Conservation (phyloP, 2,797 vertebrate genomes). For the Tadarida brasiliensis region DNA sequence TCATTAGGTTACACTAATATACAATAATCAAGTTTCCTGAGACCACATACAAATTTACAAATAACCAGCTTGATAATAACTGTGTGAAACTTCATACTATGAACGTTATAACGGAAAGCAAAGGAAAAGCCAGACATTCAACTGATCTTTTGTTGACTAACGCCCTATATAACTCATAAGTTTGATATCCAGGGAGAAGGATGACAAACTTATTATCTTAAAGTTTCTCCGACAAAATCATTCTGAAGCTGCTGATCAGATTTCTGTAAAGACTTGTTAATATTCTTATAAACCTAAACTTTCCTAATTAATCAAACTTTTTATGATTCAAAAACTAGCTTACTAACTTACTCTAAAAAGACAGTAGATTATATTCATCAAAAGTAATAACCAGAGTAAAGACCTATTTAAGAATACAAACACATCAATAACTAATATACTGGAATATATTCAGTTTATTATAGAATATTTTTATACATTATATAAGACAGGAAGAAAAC, state of each 20-base stretch:
- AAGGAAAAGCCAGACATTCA: not conserved
- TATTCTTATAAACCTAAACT: conserved; percentile 54
- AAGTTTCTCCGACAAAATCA: conserved; percentile 18
- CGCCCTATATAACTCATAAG: not conserved
- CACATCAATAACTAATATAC: not conserved
- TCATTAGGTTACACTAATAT: conserved; percentile 42
- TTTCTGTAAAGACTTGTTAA: conserved; percentile 48
- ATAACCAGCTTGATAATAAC: conserved; percentile 33
- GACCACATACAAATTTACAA: conserved; percentile 35
- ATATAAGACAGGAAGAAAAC: conserved; percentile 31
- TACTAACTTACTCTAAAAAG: conserved; percentile 60
- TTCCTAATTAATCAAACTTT: conserved; percentile 45
- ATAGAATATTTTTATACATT: conserved; percentile 10
- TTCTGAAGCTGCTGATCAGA: not conserved
- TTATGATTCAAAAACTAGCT: conserved; percentile 60
- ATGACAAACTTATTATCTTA: not conserved
- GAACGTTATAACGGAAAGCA: conserved; percentile 27
- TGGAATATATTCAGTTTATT: conserved; percentile 1
- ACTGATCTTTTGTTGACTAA: conserved; percentile 35
- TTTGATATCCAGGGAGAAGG: not conserved
- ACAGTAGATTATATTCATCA: conserved; percentile 18
- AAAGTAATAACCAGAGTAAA: conserved; percentile 34
- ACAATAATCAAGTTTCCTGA: conserved; percentile 23
- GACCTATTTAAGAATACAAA: conserved; percentile 30
- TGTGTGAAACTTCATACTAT: conserved; percentile 46